Conservation (phyloP, 2,113 vertebrate genomes). For the Willisornis vidua region DNA sequence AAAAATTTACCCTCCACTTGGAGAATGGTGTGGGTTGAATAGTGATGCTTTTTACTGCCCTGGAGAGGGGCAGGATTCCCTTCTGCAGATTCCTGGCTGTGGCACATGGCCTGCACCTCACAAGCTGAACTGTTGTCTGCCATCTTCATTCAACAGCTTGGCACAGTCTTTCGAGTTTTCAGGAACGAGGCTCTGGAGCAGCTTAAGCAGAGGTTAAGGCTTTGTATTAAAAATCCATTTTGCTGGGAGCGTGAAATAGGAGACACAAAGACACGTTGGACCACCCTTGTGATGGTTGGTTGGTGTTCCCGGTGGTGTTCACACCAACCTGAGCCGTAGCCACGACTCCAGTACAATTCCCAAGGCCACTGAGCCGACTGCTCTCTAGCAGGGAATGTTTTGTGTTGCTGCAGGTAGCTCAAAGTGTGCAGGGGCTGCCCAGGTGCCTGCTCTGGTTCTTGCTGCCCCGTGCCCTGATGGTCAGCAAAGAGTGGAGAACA, state of each 20-base stretch:
- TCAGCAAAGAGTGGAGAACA: neutral
- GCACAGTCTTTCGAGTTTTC: neutral
- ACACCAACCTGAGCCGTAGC: neutral
- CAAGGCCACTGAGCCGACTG: neutral
- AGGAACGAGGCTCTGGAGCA: neutral
- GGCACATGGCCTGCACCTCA: neutral
- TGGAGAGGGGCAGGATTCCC: neutral
- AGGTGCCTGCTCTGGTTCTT: neutral
- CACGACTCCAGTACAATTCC: fast-evolving
- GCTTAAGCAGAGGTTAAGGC: neutral
- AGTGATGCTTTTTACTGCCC: neutral
- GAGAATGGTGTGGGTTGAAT: neutral
- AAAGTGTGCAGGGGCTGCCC: neutral
- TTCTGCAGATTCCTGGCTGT: neutral
- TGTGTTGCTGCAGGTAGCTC: neutral
- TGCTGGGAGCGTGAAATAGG: neutral
- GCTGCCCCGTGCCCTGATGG: neutral
- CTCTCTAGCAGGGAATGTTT: neutral
- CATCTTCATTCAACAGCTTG: neutral
- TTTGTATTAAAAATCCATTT: neutral
- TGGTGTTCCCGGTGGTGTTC: neutral
- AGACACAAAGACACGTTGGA: neutral
- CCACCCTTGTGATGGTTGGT: neutral
- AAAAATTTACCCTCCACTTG: neutral
- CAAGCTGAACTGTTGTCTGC: neutral